phyloP scores from a whole-genome alignment of 2,888 invertebrate species.

The Netelia fuscicornis region DNA sequence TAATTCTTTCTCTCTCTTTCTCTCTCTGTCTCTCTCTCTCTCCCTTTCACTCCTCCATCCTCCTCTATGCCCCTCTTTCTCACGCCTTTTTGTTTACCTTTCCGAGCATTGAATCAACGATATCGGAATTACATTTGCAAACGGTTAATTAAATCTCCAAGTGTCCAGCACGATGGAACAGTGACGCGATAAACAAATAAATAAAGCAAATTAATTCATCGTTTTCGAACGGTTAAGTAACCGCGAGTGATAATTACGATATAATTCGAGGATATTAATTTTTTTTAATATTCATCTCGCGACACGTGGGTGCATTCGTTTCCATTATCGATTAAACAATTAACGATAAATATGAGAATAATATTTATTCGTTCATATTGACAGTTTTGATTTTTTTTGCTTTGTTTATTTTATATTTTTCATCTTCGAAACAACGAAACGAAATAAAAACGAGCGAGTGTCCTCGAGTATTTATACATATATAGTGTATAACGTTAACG shows the following conservation, averaged over 20 bases:
- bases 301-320: conserved; percentile 8
- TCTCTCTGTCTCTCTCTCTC: not conserved
- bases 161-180: not conserved
- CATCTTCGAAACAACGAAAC: not conserved
- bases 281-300: not conserved
- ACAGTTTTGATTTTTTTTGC: not conserved
- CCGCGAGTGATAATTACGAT: not conserved
- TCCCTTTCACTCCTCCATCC: not conserved
- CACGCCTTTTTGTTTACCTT: not conserved
- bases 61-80: not conserved
- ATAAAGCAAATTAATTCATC: conserved; percentile 17
- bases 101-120: conserved; percentile 1
- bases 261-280: not conserved
- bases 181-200: conserved; percentile 31
- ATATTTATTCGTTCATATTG: not conserved
- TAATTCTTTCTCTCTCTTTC: not conserved
- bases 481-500: not conserved
- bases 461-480: not conserved
- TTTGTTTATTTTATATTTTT: too few species aligned
- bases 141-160: conserved; percentile 4
- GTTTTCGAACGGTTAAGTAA: not conserved
- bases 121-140: not conserved
- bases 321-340: not conserved
- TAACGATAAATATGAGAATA: not conserved
- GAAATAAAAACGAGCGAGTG: not conserved